These are phyloP conservation scores for Bradypus variegatus DNA, from an alignment of 2,797 vertebrate genomes.

Conservation along the genomic window DNA sequence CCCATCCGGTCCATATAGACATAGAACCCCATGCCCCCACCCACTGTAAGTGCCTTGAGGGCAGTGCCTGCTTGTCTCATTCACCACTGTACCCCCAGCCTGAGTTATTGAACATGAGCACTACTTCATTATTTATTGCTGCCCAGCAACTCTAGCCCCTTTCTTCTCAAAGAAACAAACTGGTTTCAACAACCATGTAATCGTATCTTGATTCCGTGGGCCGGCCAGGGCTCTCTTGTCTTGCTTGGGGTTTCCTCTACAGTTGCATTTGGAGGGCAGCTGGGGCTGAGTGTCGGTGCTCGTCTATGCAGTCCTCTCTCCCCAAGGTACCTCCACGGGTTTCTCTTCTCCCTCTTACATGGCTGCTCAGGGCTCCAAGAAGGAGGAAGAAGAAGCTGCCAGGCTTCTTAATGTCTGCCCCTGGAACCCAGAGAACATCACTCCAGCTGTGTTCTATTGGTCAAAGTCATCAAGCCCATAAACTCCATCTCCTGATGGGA, in stretches of 20 bases:
- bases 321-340: background rate
- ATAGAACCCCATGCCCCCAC: background rate
- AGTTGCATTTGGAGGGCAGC: background rate
- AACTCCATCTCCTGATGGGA: background rate
- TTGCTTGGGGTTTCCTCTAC: background rate
- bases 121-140: background rate
- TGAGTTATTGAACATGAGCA: rapidly evolving
- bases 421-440: background rate
- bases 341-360: background rate
- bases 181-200: background rate
- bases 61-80: background rate
- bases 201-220: background rate
- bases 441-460: background rate
- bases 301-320: background rate
- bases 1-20: background rate
- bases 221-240: too few species aligned
- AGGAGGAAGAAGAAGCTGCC: background rate
- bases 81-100: background rate
- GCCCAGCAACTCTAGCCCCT: background rate
- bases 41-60: background rate
- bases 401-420: background rate
- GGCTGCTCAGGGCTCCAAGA: background rate
- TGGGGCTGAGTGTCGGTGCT: background rate
- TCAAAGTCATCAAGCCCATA: background rate
- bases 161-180: background rate